Conservation (phyloP, 2,113 vertebrate species). For the Petrocephalus microphthalmus region DNA sequence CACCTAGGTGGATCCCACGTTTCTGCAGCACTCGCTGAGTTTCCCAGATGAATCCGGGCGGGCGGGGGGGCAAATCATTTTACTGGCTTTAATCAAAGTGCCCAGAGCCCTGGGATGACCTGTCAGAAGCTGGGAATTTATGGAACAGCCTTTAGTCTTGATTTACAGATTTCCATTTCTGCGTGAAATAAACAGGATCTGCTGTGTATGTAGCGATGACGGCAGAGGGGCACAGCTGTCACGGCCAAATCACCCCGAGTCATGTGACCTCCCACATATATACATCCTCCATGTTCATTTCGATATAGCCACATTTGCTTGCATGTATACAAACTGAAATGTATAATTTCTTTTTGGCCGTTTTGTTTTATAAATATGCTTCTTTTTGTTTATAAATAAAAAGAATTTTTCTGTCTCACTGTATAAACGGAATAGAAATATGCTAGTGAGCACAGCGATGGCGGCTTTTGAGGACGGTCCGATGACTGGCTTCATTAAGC, state of each 20-base stretch:
- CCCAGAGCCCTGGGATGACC: neutral
- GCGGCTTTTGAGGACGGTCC: slow-evolving; percentile 61
- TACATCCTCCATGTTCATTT: neutral
- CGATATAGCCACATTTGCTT: neutral
- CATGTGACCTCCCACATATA: neutral
- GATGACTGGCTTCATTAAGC: slow-evolving; percentile 66
- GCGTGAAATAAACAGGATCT: slow-evolving; percentile 3
- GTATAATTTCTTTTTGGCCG: neutral
- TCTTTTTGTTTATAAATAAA: slow-evolving; percentile 5
- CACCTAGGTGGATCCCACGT: neutral
- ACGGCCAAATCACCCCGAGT: neutral
- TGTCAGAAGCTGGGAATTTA: slow-evolving; percentile 11
- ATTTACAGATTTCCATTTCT: slow-evolving; percentile 14
- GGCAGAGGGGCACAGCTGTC: neutral
- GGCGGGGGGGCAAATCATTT: neutral
- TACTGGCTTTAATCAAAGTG: slow-evolving; percentile 4
- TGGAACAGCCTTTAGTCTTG: neutral
- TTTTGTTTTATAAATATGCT: slow-evolving; percentile 10
- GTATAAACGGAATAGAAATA: slow-evolving; percentile 30
- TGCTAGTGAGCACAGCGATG: slow-evolving; percentile 27
- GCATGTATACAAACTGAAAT: neutral
- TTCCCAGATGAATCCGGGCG: neutral
- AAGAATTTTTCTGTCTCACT: slow-evolving; percentile 24
- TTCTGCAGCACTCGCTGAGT: neutral
- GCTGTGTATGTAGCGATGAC: slow-evolving; percentile 1